Base-by-base conservation (phyloP, 2,113 vertebrate species). In the Piprites chloris region DNA sequence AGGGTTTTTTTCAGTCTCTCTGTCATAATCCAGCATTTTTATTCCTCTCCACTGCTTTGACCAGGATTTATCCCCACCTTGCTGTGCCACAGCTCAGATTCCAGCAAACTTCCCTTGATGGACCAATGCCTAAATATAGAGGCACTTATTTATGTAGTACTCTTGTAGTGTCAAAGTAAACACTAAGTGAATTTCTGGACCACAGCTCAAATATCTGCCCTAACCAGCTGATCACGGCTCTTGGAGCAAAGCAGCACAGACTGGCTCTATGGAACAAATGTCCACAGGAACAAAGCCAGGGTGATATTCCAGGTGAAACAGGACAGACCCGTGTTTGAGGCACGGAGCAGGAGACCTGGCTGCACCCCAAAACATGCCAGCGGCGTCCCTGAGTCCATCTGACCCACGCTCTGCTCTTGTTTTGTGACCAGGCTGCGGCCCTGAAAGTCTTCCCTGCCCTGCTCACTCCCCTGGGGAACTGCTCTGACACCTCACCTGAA, bases 291-390 rank as follows among this genome's bases (percentile, higher is more conserved):
- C 28, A 87, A 71, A 85, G 27, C 50, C 30, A 28, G 37, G 53
- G 21, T 0, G 1, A 39, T 65, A 42, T 14, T 4, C 1, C 35
- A 6, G 56, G 28, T 26, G 50, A 46, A 50, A 58, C 14, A 19
- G 63, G 41, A 46, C n/a, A 52, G 49, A 23, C 44, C 49, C 6
- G 8, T 26, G 27, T 82, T 27, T 55, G 80, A 53, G 46, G 19
- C 50, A 28, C 0, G 4, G 23, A n/a, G 16, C 26, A 65, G 59
- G 59, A 92, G 44, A 14, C 28, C 14, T 14, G 33, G 4, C 14
- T 33, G 26, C 20, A 6, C 46, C 63, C 50, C 49, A 32, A 62
- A 39, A 23, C 4, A 2, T 7, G 12, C 49, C 59, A 68, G 44
- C 24, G 65, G 9, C 35, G 33, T 50, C 65, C 22, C 22, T 2